Conservation (phyloP, 2,888 invertebrate species). For the Antheraea assamensis region DNA sequence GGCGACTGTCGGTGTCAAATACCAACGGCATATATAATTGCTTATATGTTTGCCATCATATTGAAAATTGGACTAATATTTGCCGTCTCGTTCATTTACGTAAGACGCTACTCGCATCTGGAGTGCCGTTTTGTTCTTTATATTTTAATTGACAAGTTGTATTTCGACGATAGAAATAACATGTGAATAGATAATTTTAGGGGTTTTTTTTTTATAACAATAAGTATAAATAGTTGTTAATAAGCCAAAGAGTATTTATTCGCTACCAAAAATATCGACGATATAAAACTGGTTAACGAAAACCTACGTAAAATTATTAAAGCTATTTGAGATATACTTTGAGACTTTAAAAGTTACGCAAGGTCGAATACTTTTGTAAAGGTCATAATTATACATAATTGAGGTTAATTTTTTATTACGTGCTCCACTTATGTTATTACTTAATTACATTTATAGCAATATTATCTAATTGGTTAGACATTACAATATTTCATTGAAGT, state of each 20-base stretch:
- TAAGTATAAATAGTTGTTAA: neutral
- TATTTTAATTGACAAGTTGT: neutral
- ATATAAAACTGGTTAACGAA: neutral
- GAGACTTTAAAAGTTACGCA: neutral
- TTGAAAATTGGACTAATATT: neutral
- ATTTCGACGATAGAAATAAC: neutral
- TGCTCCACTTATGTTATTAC: neutral
- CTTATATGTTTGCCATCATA: neutral
- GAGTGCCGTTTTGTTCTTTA: neutral
- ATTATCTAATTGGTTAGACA: too few relatives aligned
- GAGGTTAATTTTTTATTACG: neutral
- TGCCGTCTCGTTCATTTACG: neutral
- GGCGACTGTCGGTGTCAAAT: too few relatives aligned
- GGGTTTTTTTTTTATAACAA: neutral
- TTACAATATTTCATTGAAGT: too few relatives aligned
- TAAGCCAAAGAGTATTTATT: neutral
- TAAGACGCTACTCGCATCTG: neutral
- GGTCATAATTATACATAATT: neutral
- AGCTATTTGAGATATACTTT: neutral
- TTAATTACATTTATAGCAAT: neutral
- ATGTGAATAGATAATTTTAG: neutral
- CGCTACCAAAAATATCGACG: neutral
- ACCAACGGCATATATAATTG: too few relatives aligned
- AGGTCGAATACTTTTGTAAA: neutral
- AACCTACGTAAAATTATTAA: constrained; percentile 1